Conservation (phyloP, 2,113 vertebrate genomes). For the Chaetura pelagica region DNA sequence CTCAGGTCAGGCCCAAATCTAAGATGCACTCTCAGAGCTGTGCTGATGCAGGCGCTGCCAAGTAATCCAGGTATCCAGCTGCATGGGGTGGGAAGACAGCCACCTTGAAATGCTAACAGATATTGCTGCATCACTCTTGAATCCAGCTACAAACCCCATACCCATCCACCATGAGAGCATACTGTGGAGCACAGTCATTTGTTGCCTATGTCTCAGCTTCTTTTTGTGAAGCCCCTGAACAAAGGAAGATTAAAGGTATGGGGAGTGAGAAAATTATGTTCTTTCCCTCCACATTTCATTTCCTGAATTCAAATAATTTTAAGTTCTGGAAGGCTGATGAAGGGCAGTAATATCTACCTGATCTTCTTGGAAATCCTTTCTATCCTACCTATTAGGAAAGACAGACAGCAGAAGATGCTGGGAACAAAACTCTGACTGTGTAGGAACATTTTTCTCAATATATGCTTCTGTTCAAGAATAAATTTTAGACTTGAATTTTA, state of each 20-base stretch:
- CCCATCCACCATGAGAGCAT: background rate
- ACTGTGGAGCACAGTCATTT: background rate
- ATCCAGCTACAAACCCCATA: background rate
- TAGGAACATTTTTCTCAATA: background rate
- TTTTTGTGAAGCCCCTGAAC: background rate
- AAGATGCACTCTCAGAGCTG: background rate
- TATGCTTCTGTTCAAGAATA: background rate
- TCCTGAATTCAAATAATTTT: background rate
- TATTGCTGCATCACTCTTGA: background rate
- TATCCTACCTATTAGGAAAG: background rate
- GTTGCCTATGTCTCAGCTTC: background rate
- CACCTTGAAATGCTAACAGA: background rate
- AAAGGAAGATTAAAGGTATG: background rate
- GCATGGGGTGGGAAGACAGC: background rate
- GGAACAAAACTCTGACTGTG: background rate
- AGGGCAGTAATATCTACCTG: background rate
- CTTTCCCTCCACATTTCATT: background rate
- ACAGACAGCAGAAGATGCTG: background rate
- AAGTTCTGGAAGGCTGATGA: background rate
- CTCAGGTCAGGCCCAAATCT: background rate
- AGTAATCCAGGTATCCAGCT: background rate
- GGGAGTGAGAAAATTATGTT: background rate
- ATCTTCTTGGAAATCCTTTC: background rate
- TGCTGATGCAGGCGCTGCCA: background rate
- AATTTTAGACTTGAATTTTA: background rate